phyloP scores from a whole-genome alignment of 2,797 vertebrate species.

The Nasua narica region DNA sequence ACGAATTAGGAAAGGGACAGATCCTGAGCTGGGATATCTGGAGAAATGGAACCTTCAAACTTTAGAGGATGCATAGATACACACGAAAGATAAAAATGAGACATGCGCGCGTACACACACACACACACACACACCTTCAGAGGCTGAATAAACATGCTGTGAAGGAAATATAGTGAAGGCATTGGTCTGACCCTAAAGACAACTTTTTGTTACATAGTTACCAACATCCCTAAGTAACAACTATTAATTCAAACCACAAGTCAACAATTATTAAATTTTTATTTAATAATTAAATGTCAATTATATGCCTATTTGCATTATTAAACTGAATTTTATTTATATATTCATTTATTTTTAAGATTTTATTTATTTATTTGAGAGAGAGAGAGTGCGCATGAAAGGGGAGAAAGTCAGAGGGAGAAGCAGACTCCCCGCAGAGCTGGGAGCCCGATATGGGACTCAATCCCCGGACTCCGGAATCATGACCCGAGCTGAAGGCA shows the following conservation, averaged over 20 bases:
- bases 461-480: too few relatives aligned
- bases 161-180: background rate
- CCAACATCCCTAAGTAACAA: background rate
- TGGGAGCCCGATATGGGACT: too few relatives aligned
- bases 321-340: background rate
- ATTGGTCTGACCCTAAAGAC: background rate
- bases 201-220: background rate
- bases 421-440: too few relatives aligned
- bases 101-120: background rate
- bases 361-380: too few relatives aligned
- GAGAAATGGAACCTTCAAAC: background rate
- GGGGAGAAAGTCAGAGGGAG: too few relatives aligned
- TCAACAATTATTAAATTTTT: background rate
- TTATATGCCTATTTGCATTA: background rate
- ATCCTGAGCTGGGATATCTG: background rate
- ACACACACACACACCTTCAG: background rate
- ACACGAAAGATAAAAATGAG: background rate
- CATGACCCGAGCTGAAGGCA: too few relatives aligned
- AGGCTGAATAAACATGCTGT: background rate
- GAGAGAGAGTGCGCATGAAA: too few relatives aligned
- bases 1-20: background rate
- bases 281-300: background rate
- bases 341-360: too few relatives aligned
- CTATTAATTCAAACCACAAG: background rate
- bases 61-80: background rate